phyloP scores from a whole-genome alignment of 1,140 invertebrate species.

The Drosophila grimshawi region DNA sequence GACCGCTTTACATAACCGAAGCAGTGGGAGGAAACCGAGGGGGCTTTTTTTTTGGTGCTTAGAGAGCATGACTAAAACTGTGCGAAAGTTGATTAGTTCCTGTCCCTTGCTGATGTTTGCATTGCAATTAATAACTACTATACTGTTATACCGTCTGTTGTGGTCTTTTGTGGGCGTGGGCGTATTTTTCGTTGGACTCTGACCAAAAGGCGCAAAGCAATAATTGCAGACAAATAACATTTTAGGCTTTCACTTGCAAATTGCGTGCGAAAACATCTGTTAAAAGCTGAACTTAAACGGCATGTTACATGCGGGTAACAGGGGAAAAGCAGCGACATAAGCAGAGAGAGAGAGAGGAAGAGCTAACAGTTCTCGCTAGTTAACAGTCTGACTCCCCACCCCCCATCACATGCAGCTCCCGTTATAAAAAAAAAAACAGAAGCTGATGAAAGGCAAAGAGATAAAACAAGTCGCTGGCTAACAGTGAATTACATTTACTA shows the following conservation, averaged over 20 bases:
- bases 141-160: neutral
- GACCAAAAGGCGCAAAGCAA: conserved; percentile 57
- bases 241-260: conserved; percentile 69
- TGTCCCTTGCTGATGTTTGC: conserved; percentile 7
- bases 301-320: conserved; percentile 45
- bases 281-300: conserved; percentile 14
- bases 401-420: conserved; percentile 6
- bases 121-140: conserved; percentile 41
- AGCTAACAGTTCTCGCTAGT: neutral
- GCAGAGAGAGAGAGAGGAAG: neutral
- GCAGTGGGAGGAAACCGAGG: conserved; percentile 12
- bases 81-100: conserved; percentile 38
- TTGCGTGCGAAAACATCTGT: conserved; percentile 60
- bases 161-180: no score
- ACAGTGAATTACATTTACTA: neutral
- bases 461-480: neutral
- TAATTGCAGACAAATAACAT: conserved; percentile 4
- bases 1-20: conserved; percentile 62
- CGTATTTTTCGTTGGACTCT: neutral
- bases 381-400: conserved; percentile 9
- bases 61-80: conserved; percentile 34
- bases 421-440: conserved; percentile 14
- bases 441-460: neutral
- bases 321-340: conserved; percentile 5
- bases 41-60: conserved; percentile 28